Evolutionary conservation across 2,797 vertebrate species (phyloP).

Genomic region (Arnoldichthys spilopterus): DNA sequence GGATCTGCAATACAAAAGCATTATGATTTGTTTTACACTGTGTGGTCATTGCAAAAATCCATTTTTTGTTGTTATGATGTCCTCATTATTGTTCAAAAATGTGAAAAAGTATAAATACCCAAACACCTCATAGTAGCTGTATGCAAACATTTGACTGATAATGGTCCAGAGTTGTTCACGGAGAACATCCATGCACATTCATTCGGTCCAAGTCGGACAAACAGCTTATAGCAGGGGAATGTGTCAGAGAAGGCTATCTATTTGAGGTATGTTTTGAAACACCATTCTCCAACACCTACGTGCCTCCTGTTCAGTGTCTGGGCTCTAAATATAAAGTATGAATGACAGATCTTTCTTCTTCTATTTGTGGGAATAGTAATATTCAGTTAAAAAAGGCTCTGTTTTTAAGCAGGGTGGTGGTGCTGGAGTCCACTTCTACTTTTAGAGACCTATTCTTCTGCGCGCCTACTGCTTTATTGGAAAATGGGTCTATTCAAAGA

Average conservation of each 20-base stretch:
- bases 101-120: not conserved
- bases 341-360: not conserved
- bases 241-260: not conserved
- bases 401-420: not conserved
- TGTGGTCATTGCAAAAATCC: not conserved
- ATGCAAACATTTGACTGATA: not conserved
- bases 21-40: not conserved
- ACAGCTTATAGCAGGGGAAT: constrained; percentile 3
- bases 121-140: not conserved
- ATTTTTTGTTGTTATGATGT: not conserved
- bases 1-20: not conserved
- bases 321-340: not conserved
- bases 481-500: constrained; percentile 40
- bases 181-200: not conserved
- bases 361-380: not conserved
- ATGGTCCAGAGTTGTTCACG: not conserved
- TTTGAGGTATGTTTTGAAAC: constrained; percentile 14
- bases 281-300: not conserved
- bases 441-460: constrained; percentile 31
- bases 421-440: not conserved
- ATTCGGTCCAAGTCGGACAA: not conserved
- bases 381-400: not conserved
- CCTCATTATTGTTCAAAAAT: not conserved
- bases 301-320: not conserved
- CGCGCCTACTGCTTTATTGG: constrained; percentile 2